Evolutionary conservation across 2,888 invertebrate genomes (phyloP).

Genomic region (Nemapogon koenigi): DNA sequence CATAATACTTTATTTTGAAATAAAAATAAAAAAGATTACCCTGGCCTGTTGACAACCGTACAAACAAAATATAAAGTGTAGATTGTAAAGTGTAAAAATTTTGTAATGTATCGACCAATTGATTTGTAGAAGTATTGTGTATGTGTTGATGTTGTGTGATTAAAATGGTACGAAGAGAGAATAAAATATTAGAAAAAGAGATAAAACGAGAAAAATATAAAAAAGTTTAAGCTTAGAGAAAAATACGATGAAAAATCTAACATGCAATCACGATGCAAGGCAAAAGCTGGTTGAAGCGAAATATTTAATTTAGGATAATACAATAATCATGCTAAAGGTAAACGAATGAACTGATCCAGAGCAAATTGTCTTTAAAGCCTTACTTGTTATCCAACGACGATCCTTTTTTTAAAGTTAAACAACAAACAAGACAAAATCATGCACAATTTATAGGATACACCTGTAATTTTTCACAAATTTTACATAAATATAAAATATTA

Average conservation of each 20-base stretch:
- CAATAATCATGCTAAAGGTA: conserved; percentile 32
- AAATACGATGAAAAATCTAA: conserved; percentile 28
- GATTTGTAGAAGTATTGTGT: conserved; percentile 35
- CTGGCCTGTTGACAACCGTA: conserved; percentile 48
- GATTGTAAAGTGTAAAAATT: conserved; percentile 40
- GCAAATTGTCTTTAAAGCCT: no score
- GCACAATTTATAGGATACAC: no score
- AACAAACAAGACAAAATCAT: conserved; percentile 32
- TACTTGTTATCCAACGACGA: conserved; percentile 63
- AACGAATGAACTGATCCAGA: conserved; percentile 2
- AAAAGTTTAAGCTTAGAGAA: conserved; percentile 20
- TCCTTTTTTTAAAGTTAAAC: conserved; percentile 31
- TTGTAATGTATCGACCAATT: conserved; percentile 32
- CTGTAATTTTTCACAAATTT: no score
- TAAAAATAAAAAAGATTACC: conserved; percentile 35
- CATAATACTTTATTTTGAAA: conserved; percentile 16
- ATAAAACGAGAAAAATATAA: conserved; percentile 30
- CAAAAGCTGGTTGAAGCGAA: conserved; percentile 36
- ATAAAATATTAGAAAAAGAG: conserved; percentile 35
- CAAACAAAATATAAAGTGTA: no score
- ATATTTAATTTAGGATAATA: conserved; percentile 20
- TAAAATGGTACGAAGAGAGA: conserved; percentile 38
- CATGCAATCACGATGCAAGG: conserved; percentile 52
- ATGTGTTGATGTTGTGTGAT: conserved; percentile 29
- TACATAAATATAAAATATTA: no score